Evolutionary conservation across 1,140 invertebrate genomes (phyloP), one percentile per base, ranked within the genome.

Genomic region (Cotesia glomerata): DNA sequence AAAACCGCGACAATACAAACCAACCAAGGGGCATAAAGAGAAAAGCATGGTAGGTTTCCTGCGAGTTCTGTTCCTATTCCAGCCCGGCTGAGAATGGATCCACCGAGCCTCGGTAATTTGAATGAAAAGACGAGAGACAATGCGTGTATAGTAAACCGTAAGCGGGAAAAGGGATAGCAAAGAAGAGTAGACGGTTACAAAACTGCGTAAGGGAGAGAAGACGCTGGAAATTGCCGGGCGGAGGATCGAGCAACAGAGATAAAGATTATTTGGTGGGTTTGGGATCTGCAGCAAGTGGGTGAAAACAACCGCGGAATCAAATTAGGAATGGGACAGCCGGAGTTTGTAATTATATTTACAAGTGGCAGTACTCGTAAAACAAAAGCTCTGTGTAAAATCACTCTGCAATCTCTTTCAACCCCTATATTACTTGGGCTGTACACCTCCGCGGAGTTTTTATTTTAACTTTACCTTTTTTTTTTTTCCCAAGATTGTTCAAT

Each of bases 261-360:
- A 45, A 45, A 45, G 39, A 45, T 11, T 45, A 45, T 49, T 61
- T 49, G 56, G 71, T 13, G 18, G 52, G 58, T 26, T 26, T 26
- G 65, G 71, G 54, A 59, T 73, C 35, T 73, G 75, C 64, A 69
- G 39, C 35, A 54, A 71, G 73, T 73, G 80, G 80, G 74, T 82
- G 85, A 86, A 87, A 87, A 86, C 85, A 87, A 86, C 84, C 84
- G 82, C 81, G 80, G 84, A 86, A 87, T 87, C 85, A 85, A 87
- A 87, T 87, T 86, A 87, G 84, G 79, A 76, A 76, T 69, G 69
- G 63, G 36, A 69, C 70, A 49, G 62, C 18, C 14, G 73, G 75
- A 71, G 75, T 79, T 76, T 80, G 83, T 86, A 86, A 86, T 86
- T 86, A 86, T 86, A 86, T 86, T 86, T 86, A 86, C 84, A 86